Base-by-base conservation (phyloP, 1,140 invertebrate genomes). In the Bombus balteatus region DNA sequence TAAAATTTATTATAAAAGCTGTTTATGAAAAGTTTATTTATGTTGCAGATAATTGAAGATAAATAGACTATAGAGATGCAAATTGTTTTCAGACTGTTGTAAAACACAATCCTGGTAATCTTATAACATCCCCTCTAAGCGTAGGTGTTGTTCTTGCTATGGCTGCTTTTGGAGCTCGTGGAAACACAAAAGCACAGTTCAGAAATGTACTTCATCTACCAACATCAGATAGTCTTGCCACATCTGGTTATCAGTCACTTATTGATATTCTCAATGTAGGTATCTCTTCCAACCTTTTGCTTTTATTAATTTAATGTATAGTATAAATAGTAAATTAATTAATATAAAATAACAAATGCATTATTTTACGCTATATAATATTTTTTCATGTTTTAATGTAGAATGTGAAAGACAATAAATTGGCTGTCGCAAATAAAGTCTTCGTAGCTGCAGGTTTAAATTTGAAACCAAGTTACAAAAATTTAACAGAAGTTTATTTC, bases 341-440 rank as follows among this genome's bases (percentile, higher is more conserved):
- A 2, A 41, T 41, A 41, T 12, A 12, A 12, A 41, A 41, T 41
- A 12, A 12, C 0, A 41, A 41, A 41, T 22, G 3, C 22, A 53
- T 81, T 10, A 80, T 34, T 65, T 47, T 66, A 39, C 32, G 43
- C 13, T 65, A n/a, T 2, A n/a, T 71, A 0, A 6, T 32, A 41
- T 32, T 15, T 5, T 28, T 28, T 13, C 22, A 39, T 76, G 12
- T 75, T 39, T 86, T 13, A 28, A 90, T 91, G 0, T 76, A 95
- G 94, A 89, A 87, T 71, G 85, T 92, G 32, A 70, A 92, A 13
- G 87, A 92, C 10, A 93, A 94, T 28, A 90, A 92, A 37, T 79
- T 95, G 10, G 78, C 86, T 12, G 12, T 95, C 12, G 94, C 94
- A 5, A 94, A 94, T 68, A 94, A 93, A 53, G 81, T 94, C 6